Evolutionary conservation across 2,113 vertebrate genomes (phyloP), one percentile per base, ranked within the genome.

Genomic region (Petrocephalus zakoni): DNA sequence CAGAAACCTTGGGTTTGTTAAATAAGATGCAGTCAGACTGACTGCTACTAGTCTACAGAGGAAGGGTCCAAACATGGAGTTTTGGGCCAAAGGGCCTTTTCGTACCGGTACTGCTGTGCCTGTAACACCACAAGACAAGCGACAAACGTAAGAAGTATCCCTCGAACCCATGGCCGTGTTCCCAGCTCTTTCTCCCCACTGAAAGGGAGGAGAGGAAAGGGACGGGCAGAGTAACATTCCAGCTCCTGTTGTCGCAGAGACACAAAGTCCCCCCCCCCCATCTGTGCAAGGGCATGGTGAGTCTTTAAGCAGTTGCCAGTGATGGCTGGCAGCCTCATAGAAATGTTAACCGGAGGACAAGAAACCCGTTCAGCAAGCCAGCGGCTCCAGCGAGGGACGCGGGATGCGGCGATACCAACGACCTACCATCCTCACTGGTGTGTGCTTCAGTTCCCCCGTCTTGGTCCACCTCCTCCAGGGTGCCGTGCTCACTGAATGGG

Each of bases 341-440:
- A 49, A 51, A 17, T 52, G 82, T 47, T 4, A 84, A 51, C 4
- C 11, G 37, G 49, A 49, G 82, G n/a, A 49, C 21, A 25, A 84
- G 82, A 47, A n/a, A 46, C 22, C 46, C 5, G 4, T 49, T n/a
- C 19, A 13, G 21, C 15, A 75, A 37, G 9, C 29, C 29, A 42
- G 34, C 17, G 13, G 13, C 34, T 8, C 29, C 13, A 42, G 72
- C 15, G 15, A 87, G 88, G 87, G 87, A 2, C 58, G 49, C 10
- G 29, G 55, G n/a, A 55, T 46, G 84, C 10, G 21, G 22, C 2
- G 22, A 2, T 13, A 9, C 46, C 0, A 61, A 17, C 29, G 17
- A 92, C 96, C 81, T 95, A 99, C 98, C 98, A 0, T 99, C 98
- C 85, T 99, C 98, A 53, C 98, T 99, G 92, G 98, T 99, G 92